A percentile compares a stretch with the other conserved stretches of the same genome.
Evolutionary conservation across 2,113 vertebrate genomes (phyloP).

Genomic region (Eudyptes chrysolophus): DNA sequence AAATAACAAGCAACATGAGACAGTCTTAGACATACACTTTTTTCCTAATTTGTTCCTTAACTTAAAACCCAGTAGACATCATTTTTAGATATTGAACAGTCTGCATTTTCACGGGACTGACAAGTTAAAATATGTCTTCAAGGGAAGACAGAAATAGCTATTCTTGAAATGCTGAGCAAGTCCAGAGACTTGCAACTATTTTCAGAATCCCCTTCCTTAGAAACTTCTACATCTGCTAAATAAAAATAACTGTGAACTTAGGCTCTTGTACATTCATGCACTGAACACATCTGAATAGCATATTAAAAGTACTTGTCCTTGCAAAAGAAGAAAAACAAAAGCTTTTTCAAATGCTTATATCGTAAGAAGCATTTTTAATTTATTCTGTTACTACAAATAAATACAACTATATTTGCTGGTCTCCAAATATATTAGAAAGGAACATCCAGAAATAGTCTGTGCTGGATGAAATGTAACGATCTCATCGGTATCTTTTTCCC

Average conservation of each 20-base stretch:
- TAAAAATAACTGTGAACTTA: not conserved
- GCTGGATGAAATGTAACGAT: not conserved
- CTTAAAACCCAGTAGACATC: not conserved
- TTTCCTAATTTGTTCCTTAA: not conserved
- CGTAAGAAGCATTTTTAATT: not conserved
- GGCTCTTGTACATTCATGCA: not conserved
- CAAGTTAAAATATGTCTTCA: not conserved
- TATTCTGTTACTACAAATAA: not conserved
- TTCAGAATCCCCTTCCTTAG: not conserved
- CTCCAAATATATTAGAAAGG: not conserved
- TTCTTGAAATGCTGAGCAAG: not conserved
- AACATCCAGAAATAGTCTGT: not conserved
- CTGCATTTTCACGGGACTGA: not conserved
- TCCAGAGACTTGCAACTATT: not conserved
- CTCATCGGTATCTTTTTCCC: not conserved
- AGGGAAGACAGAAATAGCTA: not conserved
- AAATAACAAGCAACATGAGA: not conserved
- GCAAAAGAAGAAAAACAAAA: not conserved
- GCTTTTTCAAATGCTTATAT: not conserved
- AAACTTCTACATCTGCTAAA: slow-evolving; percentile 16
- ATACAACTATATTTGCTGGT: not conserved
- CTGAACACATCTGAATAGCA: not conserved
- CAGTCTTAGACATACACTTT: not conserved
- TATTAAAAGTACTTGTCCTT: not conserved
- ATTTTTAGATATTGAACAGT: not conserved